Evolutionary conservation across 2,113 vertebrate species (phyloP).

Genomic region (Anthoscopus minutus): DNA sequence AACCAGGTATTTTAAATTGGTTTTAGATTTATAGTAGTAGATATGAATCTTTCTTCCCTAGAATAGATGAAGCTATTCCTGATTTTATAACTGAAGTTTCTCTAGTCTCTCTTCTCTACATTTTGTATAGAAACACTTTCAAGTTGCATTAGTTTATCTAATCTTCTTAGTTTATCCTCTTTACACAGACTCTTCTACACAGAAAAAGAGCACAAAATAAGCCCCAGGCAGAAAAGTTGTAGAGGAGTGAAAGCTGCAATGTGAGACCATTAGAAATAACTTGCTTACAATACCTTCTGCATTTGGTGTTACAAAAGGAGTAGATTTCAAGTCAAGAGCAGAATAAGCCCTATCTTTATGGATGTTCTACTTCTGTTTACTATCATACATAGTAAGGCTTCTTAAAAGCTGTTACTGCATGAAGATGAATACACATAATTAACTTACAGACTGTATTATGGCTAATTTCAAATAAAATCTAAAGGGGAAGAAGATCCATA

Average conservation of each 20-base stretch:
- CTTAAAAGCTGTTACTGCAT: background rate
- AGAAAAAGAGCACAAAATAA: background rate
- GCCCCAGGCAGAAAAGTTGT: background rate
- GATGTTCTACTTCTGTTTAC: background rate
- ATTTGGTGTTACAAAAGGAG: background rate
- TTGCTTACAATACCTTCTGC: background rate
- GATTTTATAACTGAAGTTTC: background rate
- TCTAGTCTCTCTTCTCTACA: background rate
- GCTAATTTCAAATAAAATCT: background rate
- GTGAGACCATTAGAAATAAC: background rate
- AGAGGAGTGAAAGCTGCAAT: background rate
- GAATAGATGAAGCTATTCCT: background rate
- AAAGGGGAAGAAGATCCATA: background rate
- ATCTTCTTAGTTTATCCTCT: background rate
- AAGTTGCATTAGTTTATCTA: background rate
- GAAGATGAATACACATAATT: background rate
- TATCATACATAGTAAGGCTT: background rate
- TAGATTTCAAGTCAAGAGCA: background rate
- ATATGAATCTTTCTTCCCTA: background rate
- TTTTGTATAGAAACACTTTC: background rate
- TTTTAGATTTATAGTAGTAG: background rate
- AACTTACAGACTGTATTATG: background rate
- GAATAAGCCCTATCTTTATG: background rate
- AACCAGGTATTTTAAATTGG: background rate
- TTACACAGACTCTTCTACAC: background rate